Conservation (phyloP, 2,797 vertebrate species). For the Peromyscus eremicus region DNA sequence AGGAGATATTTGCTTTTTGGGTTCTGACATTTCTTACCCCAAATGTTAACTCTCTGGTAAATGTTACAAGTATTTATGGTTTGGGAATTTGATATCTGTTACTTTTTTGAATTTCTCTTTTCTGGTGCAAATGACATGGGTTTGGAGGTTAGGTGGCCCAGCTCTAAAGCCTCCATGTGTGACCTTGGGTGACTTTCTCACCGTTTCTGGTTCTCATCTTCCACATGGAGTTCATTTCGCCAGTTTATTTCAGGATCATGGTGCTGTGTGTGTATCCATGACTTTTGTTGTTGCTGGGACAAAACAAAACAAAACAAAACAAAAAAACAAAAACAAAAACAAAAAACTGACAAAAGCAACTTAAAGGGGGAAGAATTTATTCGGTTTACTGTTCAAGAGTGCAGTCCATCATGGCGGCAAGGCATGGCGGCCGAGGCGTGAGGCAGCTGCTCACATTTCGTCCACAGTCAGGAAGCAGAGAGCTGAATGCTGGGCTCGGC, state of each 20-base stretch:
- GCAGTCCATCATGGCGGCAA: neutral
- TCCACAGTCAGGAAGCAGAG: neutral
- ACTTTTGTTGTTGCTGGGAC: neutral
- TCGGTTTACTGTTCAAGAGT: neutral
- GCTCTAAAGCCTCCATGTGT: neutral
- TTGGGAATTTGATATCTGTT: conserved; percentile 73
- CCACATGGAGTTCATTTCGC: neutral
- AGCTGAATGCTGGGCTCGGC: too few relatives aligned
- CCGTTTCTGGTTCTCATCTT: conserved; percentile 13
- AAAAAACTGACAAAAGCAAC: neutral
- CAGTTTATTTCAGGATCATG: neutral
- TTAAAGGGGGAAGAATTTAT: neutral
- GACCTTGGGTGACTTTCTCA: neutral
- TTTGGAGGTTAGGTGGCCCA: conserved; percentile 21
- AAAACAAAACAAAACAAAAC: too few relatives aligned
- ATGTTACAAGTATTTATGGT: conserved; percentile 82
- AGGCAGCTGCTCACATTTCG: neutral
- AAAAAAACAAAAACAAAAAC: too few relatives aligned
- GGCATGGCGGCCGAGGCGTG: too few relatives aligned
- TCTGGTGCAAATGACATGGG: conserved; percentile 44
- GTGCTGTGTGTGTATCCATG: neutral
- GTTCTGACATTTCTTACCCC: conserved; percentile 86
- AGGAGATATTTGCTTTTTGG: conserved; percentile 85
- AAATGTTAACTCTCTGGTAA: conserved; percentile 85
- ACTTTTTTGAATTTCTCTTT: conserved; percentile 71